Conservation (phyloP, 2,888 invertebrate species). For the Fragum whitleyi region DNA sequence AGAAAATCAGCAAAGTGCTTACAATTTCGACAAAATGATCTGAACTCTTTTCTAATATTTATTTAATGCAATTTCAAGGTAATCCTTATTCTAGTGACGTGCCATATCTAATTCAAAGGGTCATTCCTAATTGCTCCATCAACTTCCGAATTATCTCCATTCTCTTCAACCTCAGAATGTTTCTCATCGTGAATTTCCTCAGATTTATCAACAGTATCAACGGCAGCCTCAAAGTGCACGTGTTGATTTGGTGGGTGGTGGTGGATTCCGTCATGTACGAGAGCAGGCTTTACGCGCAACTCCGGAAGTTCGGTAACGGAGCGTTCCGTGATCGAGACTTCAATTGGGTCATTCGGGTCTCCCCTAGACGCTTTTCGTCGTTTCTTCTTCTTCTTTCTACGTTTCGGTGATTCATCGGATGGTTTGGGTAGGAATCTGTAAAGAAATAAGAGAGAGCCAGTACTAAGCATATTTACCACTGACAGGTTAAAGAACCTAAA, state of each 20-base stretch:
- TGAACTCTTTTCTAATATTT: too few relatives aligned
- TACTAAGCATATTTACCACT: too few relatives aligned
- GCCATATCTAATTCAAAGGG: too few relatives aligned
- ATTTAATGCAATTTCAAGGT: too few relatives aligned
- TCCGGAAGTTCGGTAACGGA: constrained; percentile 43
- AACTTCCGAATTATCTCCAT: not conserved
- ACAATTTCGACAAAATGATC: too few relatives aligned
- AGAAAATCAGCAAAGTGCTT: too few relatives aligned
- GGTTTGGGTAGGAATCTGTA: constrained; percentile 23
- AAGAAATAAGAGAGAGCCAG: not conserved
- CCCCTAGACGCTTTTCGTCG: not conserved
- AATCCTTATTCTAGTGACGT: too few relatives aligned
- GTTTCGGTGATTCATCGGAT: constrained; percentile 19
- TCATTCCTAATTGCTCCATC: too few relatives aligned
- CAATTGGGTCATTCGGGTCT: constrained; percentile 10
- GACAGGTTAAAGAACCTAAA: too few relatives aligned
- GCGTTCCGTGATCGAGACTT: not conserved
- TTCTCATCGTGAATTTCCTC: not conserved
- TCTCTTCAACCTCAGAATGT: not conserved
- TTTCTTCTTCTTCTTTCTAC: constrained; percentile 51
- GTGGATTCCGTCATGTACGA: constrained; percentile 31
- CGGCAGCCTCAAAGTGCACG: constrained; percentile 44
- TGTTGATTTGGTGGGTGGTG: constrained; percentile 46
- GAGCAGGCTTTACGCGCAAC: constrained; percentile 39
- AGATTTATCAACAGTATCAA: not conserved